A percentile compares a stretch with the other conserved stretches of the same genome.
These are phyloP conservation scores for Sericinus montela DNA, from an alignment of 2,888 invertebrate genomes.

Conservation along the genomic window DNA sequence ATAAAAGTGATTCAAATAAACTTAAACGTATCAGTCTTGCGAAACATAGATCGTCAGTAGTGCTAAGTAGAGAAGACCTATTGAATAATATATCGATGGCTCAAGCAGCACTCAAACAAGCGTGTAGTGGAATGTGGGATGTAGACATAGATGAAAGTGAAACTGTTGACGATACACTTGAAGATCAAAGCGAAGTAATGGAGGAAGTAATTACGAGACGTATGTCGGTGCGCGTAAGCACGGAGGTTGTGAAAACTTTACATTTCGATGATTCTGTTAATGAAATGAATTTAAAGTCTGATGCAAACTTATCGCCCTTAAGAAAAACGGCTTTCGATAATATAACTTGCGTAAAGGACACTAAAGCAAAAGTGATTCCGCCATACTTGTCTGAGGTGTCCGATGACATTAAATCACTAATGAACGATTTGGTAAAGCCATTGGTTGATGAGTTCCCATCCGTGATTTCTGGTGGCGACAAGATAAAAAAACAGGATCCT, in stretches of 20 bases:
- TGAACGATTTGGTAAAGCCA: conserved; percentile 64
- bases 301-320: conserved; percentile 36
- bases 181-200: background rate
- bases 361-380: conserved; percentile 55
- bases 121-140: no score
- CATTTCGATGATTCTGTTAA: conserved; percentile 51
- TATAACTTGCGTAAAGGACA: conserved; percentile 40
- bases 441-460: conserved; percentile 44
- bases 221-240: conserved; percentile 36
- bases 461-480: conserved; percentile 18
- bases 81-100: conserved; percentile 56
- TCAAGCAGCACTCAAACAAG: conserved; percentile 44
- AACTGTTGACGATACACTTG: conserved; percentile 30
- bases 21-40: conserved; percentile 35
- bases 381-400: conserved; percentile 48
- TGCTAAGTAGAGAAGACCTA: conserved; percentile 49
- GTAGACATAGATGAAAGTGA: conserved; percentile 40
- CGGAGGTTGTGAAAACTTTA: conserved; percentile 60
- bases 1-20: conserved; percentile 20
- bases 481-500: conserved; percentile 24
- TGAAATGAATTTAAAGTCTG: conserved; percentile 30
- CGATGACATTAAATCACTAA: conserved; percentile 54
- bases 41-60: conserved; percentile 42
- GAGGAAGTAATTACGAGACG: conserved; percentile 18
- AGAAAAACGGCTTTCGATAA: conserved; percentile 55